Conservation (phyloP, 2,113 vertebrate species). For the Albula goreensis region DNA sequence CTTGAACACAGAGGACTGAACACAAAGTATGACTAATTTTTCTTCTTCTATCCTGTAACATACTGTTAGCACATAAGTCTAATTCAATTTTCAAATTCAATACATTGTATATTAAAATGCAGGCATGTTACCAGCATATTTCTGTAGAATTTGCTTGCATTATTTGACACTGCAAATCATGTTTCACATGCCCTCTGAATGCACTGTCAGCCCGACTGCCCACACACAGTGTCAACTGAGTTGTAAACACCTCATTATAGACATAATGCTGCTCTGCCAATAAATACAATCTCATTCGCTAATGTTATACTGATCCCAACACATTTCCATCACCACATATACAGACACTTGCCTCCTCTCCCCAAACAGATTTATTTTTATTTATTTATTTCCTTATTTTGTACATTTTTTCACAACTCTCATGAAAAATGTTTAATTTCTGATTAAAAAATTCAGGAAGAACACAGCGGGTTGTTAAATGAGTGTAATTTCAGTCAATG, state of each 20-base stretch:
- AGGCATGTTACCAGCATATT: background rate
- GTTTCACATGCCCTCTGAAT: background rate
- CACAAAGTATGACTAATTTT: background rate
- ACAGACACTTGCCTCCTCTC: background rate
- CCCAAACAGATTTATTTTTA: too few species aligned
- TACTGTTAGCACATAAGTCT: background rate
- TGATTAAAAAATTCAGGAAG: too few species aligned
- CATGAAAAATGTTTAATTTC: too few species aligned
- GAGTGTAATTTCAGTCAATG: too few species aligned
- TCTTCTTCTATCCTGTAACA: background rate
- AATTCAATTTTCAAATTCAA: background rate
- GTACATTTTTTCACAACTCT: too few species aligned
- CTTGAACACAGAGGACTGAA: background rate
- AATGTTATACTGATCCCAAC: background rate
- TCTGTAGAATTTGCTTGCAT: background rate
- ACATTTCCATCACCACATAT: background rate
- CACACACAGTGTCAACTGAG: background rate
- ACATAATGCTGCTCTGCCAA: background rate
- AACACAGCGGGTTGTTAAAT: too few species aligned
- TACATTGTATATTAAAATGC: background rate
- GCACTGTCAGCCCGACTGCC: background rate
- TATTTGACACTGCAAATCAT: background rate
- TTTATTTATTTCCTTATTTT: too few species aligned
- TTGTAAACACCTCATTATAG: background rate
- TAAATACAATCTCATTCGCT: background rate